Conservation (phyloP, 2,888 invertebrate genomes). For the Anoplius nigerrimus region DNA sequence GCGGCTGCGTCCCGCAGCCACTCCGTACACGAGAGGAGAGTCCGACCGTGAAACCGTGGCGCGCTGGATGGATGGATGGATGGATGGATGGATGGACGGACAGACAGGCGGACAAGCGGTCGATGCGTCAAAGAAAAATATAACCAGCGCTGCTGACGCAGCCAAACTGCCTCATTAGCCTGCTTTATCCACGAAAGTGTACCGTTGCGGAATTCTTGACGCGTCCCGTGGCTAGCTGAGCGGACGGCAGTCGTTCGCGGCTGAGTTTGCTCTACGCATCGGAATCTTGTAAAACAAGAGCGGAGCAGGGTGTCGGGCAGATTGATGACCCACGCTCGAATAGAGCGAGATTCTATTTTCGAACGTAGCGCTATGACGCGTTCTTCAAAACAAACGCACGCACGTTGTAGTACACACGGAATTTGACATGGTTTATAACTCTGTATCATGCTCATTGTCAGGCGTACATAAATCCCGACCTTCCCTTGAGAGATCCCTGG, state of each 20-base stretch:
- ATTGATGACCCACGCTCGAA: not conserved
- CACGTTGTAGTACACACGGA: too few relatives aligned
- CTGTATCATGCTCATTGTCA: too few relatives aligned
- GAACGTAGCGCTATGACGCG: too few relatives aligned
- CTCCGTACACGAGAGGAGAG: slow-evolving; percentile 16
- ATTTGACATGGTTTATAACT: too few relatives aligned
- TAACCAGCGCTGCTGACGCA: slow-evolving; percentile 69
- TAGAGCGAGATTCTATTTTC: too few relatives aligned
- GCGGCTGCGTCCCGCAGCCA: slow-evolving; percentile 21
- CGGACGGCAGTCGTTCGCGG: too few relatives aligned
- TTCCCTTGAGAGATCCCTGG: too few relatives aligned
- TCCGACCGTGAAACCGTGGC: slow-evolving; percentile 56
- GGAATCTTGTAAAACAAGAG: not conserved
- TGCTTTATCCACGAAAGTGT: slow-evolving; percentile 66
- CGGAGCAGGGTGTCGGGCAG: not conserved
- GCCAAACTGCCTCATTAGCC: slow-evolving; percentile 73
- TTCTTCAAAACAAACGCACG: too few relatives aligned
- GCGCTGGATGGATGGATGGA: slow-evolving; percentile 53
- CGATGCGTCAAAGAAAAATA: slow-evolving; percentile 75
- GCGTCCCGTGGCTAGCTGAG: slow-evolving; percentile 9
- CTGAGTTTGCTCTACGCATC: not conserved
- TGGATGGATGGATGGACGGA: slow-evolving; percentile 59
- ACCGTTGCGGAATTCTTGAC: slow-evolving; percentile 38
- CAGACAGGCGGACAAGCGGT: slow-evolving; percentile 68
- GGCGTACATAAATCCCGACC: too few relatives aligned